Evolutionary conservation across 2,888 invertebrate species (phyloP).

Genomic region (Drosophila lacicola): DNA sequence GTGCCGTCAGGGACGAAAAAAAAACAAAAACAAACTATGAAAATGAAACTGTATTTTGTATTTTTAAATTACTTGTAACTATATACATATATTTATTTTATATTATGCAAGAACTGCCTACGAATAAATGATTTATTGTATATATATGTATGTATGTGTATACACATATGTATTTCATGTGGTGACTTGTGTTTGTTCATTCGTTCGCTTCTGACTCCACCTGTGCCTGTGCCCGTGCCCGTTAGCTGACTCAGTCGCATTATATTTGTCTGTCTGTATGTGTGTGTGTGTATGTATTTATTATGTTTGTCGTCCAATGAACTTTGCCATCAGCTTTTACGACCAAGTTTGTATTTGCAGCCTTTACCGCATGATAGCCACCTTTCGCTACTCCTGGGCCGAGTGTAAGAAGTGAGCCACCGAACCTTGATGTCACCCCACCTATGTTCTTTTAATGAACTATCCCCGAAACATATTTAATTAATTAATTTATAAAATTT

Average conservation of each 20-base stretch:
- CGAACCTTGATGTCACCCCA: constrained; percentile 31
- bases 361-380: constrained; percentile 79
- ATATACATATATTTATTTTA: constrained; percentile 80
- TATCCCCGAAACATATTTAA: constrained; percentile 41
- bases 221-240: constrained; percentile 12
- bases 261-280: constrained; percentile 16
- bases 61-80: constrained; percentile 81
- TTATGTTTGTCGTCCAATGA: constrained; percentile 34
- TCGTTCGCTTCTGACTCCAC: constrained; percentile 17
- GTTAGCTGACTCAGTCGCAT: constrained; percentile 29
- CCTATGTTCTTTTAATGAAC: constrained; percentile 14
- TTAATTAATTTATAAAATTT: constrained; percentile 34
- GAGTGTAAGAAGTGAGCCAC: constrained; percentile 65
- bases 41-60: constrained; percentile 79
- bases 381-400: constrained; percentile 78
- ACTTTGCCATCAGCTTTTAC: constrained; percentile 44
- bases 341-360: constrained; percentile 74
- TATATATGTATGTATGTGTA: constrained; percentile 57
- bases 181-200: constrained; percentile 41
- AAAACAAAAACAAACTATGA: constrained; percentile 57
- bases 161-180: constrained; percentile 34
- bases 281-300: constrained; percentile 3
- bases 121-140: constrained; percentile 82
- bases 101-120: constrained; percentile 81
- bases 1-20: constrained; percentile 62